Evolutionary conservation across 2,797 vertebrate genomes (phyloP).

Genomic region (Artibeus jamaicensis): DNA sequence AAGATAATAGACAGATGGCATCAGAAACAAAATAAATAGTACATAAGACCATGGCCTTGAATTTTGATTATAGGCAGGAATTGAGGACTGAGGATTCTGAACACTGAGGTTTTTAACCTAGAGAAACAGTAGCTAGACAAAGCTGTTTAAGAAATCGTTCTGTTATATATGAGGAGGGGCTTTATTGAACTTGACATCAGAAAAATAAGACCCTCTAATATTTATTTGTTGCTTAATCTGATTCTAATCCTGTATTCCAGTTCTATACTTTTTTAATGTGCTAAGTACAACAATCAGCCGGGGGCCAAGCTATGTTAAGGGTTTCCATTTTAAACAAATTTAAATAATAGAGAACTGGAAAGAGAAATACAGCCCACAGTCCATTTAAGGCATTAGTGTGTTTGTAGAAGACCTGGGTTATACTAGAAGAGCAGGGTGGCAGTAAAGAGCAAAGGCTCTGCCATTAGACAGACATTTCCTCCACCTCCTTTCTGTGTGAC

Average conservation of each 20-base stretch:
- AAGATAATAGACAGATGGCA: neutral
- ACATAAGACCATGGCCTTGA: neutral
- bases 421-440: neutral
- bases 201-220: neutral
- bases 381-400: neutral
- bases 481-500: neutral
- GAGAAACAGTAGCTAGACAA: neutral
- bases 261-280: neutral
- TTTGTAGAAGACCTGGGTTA: neutral
- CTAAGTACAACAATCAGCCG: neutral
- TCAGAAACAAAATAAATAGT: constrained; percentile 41
- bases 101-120: neutral
- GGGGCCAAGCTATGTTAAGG: neutral
- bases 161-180: neutral
- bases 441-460: neutral
- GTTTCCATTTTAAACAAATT: constrained; percentile 36
- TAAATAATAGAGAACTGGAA: neutral
- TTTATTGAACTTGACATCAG: constrained; percentile 18
- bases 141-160: neutral
- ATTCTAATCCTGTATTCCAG: neutral
- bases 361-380: too few relatives aligned
- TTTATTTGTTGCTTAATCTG: neutral
- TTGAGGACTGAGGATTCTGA: neutral
- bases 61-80: neutral
- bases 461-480: neutral